Conservation (phyloP, 2,888 invertebrate genomes). For the Acholoe squamosa region DNA sequence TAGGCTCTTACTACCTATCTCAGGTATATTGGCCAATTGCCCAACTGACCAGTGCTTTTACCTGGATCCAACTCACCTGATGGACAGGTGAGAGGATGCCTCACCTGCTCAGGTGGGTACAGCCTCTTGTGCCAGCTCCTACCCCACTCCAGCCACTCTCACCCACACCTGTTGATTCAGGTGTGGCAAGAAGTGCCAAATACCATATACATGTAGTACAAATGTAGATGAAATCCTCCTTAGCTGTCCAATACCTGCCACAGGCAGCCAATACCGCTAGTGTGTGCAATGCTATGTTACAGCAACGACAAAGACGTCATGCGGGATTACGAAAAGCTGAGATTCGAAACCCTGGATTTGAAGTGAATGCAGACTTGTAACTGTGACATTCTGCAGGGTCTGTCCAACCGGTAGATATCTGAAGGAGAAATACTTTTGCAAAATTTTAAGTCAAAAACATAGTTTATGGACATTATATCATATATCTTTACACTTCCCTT, state of each 20-base stretch:
- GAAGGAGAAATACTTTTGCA: too few relatives aligned
- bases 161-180: conserved; percentile 4
- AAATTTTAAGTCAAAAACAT: too few relatives aligned
- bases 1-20: not conserved
- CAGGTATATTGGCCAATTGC: not conserved
- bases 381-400: too few relatives aligned
- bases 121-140: not conserved
- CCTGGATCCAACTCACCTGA: conserved; percentile 37
- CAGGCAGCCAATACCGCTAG: not conserved
- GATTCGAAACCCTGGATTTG: too few relatives aligned
- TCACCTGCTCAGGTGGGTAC: conserved; percentile 24
- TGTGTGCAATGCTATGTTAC: not conserved
- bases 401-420: too few relatives aligned
- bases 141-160: not conserved
- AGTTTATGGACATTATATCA: too few relatives aligned
- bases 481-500: too few relatives aligned
- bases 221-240: not conserved
- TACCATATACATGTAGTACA: too few relatives aligned
- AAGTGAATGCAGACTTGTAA: too few relatives aligned
- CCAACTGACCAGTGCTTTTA: not conserved
- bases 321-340: too few relatives aligned
- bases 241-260: not conserved
- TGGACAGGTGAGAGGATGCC: not conserved
- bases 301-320: too few relatives aligned
- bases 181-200: not conserved